Evolutionary conservation across 1,140 invertebrate genomes (phyloP).

Genomic region (Heliconius hewitsoni): DNA sequence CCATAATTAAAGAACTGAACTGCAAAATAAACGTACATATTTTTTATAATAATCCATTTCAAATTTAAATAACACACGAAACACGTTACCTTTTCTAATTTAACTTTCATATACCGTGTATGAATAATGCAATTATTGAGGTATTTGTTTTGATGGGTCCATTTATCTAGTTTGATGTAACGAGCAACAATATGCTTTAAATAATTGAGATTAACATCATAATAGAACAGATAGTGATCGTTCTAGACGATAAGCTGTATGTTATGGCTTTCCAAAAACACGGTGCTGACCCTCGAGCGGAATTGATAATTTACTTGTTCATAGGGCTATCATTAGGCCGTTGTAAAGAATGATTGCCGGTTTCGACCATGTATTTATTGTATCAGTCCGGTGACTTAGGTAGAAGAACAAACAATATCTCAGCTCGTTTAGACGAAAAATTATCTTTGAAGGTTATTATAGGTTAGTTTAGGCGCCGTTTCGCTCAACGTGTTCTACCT

Average conservation of each 20-base stretch:
- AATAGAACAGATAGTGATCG: conserved; percentile 47
- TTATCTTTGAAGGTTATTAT: conserved; percentile 65
- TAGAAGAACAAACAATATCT: conserved; percentile 78
- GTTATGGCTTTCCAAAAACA: conserved; percentile 71
- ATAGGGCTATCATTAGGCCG: conserved; percentile 76
- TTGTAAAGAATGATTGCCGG: conserved; percentile 72
- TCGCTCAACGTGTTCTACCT: not conserved
- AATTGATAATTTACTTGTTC: conserved; percentile 79
- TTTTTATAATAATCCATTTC: not conserved
- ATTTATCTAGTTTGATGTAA: conserved; percentile 30
- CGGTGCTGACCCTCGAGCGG: conserved; percentile 62
- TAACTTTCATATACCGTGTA: conserved; percentile 4
- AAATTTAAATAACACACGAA: not conserved
- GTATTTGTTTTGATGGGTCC: conserved; percentile 32
- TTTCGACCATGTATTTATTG: conserved; percentile 63
- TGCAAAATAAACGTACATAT: not conserved
- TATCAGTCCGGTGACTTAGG: conserved; percentile 55
- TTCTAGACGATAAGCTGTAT: conserved; percentile 59
- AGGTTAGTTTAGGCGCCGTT: conserved; percentile 37
- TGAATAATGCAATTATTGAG: conserved; percentile 19
- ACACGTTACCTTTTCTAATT: not conserved
- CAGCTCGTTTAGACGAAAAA: conserved; percentile 70
- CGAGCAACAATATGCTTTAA: conserved; percentile 44
- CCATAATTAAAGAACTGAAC: not conserved
- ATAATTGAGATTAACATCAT: conserved; percentile 43